Base-by-base conservation (phyloP, 1,140 invertebrate genomes). In the Adoxophyes honmai region DNA sequence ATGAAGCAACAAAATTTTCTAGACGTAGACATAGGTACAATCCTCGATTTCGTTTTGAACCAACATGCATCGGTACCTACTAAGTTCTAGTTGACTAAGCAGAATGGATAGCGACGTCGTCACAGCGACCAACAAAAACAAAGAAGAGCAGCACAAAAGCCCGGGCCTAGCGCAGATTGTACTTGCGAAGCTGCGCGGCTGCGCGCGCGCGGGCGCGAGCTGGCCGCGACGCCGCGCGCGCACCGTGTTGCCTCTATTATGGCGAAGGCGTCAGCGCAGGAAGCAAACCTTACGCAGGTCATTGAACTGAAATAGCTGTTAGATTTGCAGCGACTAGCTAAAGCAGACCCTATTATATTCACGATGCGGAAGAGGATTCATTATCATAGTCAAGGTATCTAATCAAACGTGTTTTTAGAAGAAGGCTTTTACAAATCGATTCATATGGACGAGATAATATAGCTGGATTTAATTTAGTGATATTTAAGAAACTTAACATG, bases 251-350 rank as follows among this genome's bases (percentile, higher is more conserved):
- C 64, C 64, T 70, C 68, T 48, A 28, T 28, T 28, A 48, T 48
- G 42, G 42, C 42, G 42, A 48, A 33, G 42, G 42, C 63, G 70
- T 62, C 62, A 64, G 64, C 71, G 62, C 73, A 75, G 71, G 75
- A 79, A 78, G 70, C 66, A 70, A 80, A 74, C 70, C 70, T 79
- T 64, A 55, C 66, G 57, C 67, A 61, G 79, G 75, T 80, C 77
- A 66, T 57, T 71, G 75, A 82, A 79, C 76, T 60, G 65, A 34
- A 60, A 65, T 73, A 62, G 73, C 66, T 76, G 73, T 75, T 78
- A 78, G 73, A 74, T 64, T 65, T 33, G 10, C 18, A 10, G 1
- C 6, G 0, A 0, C 55, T 59, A 34, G 13, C 18, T 4, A 73
- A 70, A 58, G 33, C 51, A 15, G 8, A 73, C 59, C 56, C 52